Conservation (phyloP, 2,888 invertebrate species). For the Crocallis elinguaria region DNA sequence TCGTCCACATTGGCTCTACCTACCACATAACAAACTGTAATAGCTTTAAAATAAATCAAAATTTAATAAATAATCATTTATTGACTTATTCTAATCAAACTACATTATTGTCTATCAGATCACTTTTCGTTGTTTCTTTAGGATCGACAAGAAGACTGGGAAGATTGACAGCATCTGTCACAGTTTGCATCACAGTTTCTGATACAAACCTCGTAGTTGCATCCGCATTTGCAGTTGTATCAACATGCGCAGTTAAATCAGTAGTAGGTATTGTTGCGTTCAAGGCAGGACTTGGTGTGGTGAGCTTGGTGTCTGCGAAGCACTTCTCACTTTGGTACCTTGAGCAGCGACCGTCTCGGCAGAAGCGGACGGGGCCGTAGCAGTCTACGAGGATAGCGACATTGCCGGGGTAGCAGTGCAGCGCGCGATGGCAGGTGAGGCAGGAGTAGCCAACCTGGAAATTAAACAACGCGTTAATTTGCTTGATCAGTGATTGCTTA, state of each 20-base stretch:
- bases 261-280: conserved; percentile 1
- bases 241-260: neutral
- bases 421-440: conserved; percentile 46
- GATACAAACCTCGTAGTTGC: neutral
- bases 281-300: conserved; percentile 10
- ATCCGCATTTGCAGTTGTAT: neutral
- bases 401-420: conserved; percentile 53
- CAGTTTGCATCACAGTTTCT: neutral
- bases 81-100: conserved; percentile 6
- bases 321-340: conserved; percentile 46
- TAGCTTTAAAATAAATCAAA: neutral
- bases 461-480: too few relatives aligned
- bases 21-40: too few relatives aligned
- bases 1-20: too few relatives aligned
- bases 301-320: conserved; percentile 29
- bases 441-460: conserved; percentile 56
- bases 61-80: conserved; percentile 1
- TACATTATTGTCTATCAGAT: conserved; percentile 2
- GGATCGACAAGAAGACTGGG: neutral
- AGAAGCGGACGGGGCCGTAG: conserved; percentile 48
- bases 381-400: conserved; percentile 53
- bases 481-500: too few relatives aligned
- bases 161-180: too few relatives aligned
- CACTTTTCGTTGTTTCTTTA: neutral
- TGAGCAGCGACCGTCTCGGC: conserved; percentile 55